These are phyloP conservation scores for Cantharis flavilabris DNA, from an alignment of 2,888 invertebrate species.

Conservation along the genomic window DNA sequence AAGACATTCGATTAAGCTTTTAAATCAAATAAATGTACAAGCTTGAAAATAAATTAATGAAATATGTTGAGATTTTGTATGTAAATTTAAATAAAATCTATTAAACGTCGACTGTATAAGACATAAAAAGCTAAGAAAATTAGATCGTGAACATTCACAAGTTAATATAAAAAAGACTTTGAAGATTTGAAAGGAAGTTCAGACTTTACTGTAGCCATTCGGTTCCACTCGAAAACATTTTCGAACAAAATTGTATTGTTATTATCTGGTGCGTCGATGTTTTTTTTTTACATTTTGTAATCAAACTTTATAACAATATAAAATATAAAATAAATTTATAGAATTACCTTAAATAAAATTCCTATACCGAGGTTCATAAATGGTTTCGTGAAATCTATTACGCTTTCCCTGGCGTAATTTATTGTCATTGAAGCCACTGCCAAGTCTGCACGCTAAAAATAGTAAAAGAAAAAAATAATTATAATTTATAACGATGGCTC, in stretches of 20 bases:
- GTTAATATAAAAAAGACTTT: neutral
- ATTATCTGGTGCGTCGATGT: conserved; percentile 9
- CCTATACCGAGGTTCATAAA: conserved; percentile 98
- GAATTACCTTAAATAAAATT: conserved; percentile 86
- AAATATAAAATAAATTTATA: conserved; percentile 35
- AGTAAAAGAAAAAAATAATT: conserved; percentile 17
- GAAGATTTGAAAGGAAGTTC: conserved; percentile 17
- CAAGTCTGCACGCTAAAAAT: conserved; percentile 84
- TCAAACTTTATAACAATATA: neutral
- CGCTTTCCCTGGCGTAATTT: conserved; percentile 92
- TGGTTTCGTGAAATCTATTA: conserved; percentile 97
- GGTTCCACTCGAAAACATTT: conserved; percentile 18
- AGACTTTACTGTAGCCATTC: conserved; percentile 15
- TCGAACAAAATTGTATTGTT: conserved; percentile 19
- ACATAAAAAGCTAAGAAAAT: neutral
- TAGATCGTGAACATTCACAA: conserved; percentile 5
- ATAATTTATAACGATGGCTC: conserved; percentile 11
- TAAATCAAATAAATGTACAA: neutral
- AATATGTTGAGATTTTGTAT: neutral
- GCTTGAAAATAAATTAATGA: neutral
- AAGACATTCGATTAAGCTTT: neutral
- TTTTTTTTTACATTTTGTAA: conserved; percentile 6
- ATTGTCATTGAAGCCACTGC: conserved; percentile 98
- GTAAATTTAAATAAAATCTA: neutral
- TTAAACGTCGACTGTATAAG: neutral